Evolutionary conservation across 2,113 vertebrate species (phyloP), one percentile per base, ranked within the genome.

Genomic region (Lates calcarifer): DNA sequence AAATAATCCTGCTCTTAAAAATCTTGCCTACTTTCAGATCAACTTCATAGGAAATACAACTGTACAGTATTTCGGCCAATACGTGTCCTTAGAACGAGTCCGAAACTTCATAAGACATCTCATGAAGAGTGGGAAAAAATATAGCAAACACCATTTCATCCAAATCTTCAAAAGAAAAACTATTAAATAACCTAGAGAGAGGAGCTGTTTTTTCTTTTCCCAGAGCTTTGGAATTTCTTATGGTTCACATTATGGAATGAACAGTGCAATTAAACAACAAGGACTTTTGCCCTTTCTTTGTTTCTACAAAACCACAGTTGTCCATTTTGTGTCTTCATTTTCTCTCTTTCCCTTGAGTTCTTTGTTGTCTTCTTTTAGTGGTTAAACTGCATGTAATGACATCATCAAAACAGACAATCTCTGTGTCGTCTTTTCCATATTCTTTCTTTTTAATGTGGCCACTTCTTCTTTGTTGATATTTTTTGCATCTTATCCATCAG

Each of bases 221-320:
- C 90, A 89, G 90, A 90, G 90, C 75, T 90, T 91, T 89, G 91
- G 89, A 91, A 91, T 90, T 89, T 90, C 82, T 79, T 81, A 87
- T 80, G 86, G 89, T 94, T 94, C 94, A 94, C 94, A 94, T 93
- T 94, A 91, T 86, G 91, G 94, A 94, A 92, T 92, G 86, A 91
- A 93, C 91, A 94, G 94, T 94, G 93, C 93, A 94, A 94, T 88
- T 89, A 90, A 91, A 89, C 71, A 89, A 85, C 33, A 75, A 79
- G 81, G 87, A 81, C 82, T 63, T 84, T 51, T 56, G 66, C 74
- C 85, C 49, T 66, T 85, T 85, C 63, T 91, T 76, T 89, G 62
- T 90, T 87, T 87, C 74, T 49, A 69, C 47, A 68, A 90, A 87
- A 91, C 87, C 85, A 86, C 84, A 92, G 88, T 76, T 89, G 85